A percentile compares a stretch with the other conserved stretches of the same genome.
phyloP scores from a whole-genome alignment of 2,888 invertebrate species.

The Ormyrus thymus region DNA sequence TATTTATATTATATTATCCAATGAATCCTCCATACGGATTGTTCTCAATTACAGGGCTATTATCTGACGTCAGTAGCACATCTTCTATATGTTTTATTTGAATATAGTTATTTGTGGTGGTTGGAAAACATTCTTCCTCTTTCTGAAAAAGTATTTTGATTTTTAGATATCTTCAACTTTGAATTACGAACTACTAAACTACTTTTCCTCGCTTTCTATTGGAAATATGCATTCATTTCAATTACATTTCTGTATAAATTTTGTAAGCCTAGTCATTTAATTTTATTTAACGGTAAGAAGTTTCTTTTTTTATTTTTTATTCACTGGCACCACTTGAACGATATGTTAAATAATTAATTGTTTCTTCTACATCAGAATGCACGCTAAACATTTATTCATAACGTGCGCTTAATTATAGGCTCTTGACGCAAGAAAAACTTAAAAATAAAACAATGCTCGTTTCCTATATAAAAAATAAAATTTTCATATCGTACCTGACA shows the following conservation, averaged over 20 bases:
- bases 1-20: slow-evolving; percentile 4
- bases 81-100: slow-evolving; percentile 29
- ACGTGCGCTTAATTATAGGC: background rate
- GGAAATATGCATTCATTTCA: background rate
- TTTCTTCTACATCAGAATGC: too few species aligned
- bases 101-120: slow-evolving; percentile 21
- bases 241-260: background rate
- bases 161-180: background rate
- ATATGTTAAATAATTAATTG: background rate
- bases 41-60: slow-evolving; percentile 14
- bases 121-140: slow-evolving; percentile 34
- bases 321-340: background rate
- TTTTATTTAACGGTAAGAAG: too few species aligned
- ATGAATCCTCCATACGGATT: slow-evolving; percentile 45
- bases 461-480: background rate
- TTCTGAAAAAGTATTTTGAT: slow-evolving; percentile 25
- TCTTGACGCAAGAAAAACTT: background rate
- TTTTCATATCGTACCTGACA: slow-evolving; percentile 36
- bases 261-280: background rate
- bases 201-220: background rate
- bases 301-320: too few species aligned
- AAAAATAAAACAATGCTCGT: background rate
- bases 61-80: background rate
- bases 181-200: background rate
- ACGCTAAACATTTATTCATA: background rate